Base-by-base conservation (phyloP, 1,140 invertebrate species). In the Oncopodura yosiiana region DNA sequence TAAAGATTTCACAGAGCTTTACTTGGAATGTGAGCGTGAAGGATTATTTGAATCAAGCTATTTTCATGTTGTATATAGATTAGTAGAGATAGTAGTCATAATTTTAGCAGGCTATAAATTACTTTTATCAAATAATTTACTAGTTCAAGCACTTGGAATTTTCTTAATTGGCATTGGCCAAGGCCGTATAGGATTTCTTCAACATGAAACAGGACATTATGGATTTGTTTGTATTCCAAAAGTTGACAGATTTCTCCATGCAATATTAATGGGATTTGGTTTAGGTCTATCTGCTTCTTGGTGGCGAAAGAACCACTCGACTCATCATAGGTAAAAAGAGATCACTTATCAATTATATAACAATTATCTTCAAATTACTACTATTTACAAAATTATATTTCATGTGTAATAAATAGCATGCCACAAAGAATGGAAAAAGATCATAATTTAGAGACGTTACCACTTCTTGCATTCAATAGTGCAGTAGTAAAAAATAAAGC, bases 1-100 rank as follows among this genome's bases (percentile, higher is more conserved):
- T 9, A 49, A 52, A 39, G 61, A 62, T 38, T 62, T 62, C 24
- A 62, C 53, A 24, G 53, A 62, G 29, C 36, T 62, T 2, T 62
- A 62, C 36, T 41, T 59, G 30, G 56, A 62, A 34, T 38, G 59
- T 24, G 53, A 62, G 21, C 56, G 53, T 16, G 61, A 62, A 38
- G 61, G 61, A 27, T 37, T 53, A 30, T 62, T 62, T 32, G 38
- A 41, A 5, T 46, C 61, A 8, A 49, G 53, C 1, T 56, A 53
- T 39, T 30, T 36, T 48, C 57, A 62, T 39, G 36, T 50, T 36
- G n/a, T 53, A 18, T 36, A 43, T 9, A 30, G 61, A 14, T 5
- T 59, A 18, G 18, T 36, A 37, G 61, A 62, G 43, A 14, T 62
- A 11, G 3, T 56, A 19, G 36, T 27, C 6, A 41, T 62, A 14